Percentiles rank a stretch among this genome's conserved stretches.
Evolutionary conservation across 2,888 invertebrate species (phyloP).

Genomic region (Blomia tropicalis): DNA sequence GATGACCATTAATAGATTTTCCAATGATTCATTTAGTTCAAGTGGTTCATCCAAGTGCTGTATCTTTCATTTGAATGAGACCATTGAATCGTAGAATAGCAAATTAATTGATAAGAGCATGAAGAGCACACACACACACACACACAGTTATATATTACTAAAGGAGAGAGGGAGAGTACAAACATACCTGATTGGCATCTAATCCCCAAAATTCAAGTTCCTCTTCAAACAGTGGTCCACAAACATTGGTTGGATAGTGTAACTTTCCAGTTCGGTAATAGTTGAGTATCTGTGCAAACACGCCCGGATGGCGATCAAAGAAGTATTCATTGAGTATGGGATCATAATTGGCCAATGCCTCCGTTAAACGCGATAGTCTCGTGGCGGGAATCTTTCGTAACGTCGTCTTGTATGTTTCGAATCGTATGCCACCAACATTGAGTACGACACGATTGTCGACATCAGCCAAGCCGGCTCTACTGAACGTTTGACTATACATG

Average conservation of each 20-base stretch:
- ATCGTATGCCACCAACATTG: constrained; percentile 93
- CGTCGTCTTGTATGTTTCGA: constrained; percentile 89
- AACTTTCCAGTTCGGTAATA: constrained; percentile 96
- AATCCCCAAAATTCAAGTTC: constrained; percentile 98
- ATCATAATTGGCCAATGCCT: constrained; percentile 96
- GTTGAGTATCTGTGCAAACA: constrained; percentile 83
- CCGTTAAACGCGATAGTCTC: constrained; percentile 66
- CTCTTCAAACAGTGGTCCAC: constrained; percentile 95
- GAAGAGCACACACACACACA: too few relatives aligned
- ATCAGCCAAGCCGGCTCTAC: neutral
- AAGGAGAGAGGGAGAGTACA: too few relatives aligned
- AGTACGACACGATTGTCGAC: constrained; percentile 82
- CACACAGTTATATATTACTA: too few relatives aligned
- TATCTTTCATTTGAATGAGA: too few relatives aligned
- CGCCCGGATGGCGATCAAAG: constrained; percentile 90
- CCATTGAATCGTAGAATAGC: too few relatives aligned
- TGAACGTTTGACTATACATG: constrained; percentile 4
- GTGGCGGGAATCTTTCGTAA: constrained; percentile 95
- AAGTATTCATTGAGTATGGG: constrained; percentile 98
- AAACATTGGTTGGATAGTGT: constrained; percentile 97
- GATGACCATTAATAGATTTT: too few relatives aligned
- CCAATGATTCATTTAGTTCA: too few relatives aligned
- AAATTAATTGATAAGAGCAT: too few relatives aligned
- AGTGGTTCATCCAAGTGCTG: too few relatives aligned
- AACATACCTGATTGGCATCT: constrained; percentile 71